phyloP scores from a whole-genome alignment of 2,888 invertebrate genomes.

The Tineola bisselliella region DNA sequence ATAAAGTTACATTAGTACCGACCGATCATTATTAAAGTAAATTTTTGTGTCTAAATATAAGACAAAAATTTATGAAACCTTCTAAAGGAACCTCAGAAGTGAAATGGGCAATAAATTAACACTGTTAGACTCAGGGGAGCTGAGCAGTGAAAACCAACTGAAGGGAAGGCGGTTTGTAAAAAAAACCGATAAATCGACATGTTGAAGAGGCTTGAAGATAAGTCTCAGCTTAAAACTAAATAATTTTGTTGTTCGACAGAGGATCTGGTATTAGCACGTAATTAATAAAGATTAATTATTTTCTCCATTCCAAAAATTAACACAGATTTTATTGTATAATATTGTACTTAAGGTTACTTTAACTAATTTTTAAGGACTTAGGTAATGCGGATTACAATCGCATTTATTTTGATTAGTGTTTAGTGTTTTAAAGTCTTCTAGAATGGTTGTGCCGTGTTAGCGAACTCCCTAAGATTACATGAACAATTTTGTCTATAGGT shows the following conservation, averaged over 20 bases:
- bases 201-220: neutral
- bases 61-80: neutral
- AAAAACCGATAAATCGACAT: constrained; percentile 3
- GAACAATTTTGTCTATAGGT: too few species aligned
- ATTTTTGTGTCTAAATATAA: neutral
- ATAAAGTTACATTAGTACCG: too few species aligned
- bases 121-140: neutral
- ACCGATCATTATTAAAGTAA: neutral
- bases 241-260: neutral
- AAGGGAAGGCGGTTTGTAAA: neutral
- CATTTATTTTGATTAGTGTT: too few species aligned
- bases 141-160: neutral
- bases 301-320: neutral
- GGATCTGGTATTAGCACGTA: neutral
- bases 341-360: too few species aligned
- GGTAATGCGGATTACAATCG: too few species aligned
- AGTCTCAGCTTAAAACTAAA: neutral
- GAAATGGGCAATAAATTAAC: constrained; percentile 6
- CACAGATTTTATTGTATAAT: constrained; percentile 20
- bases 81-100: neutral
- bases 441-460: too few species aligned
- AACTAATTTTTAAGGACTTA: too few species aligned
- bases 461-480: too few species aligned
- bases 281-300: constrained; percentile 1
- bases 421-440: too few species aligned